These are phyloP conservation scores for Scyliorhinus canicula DNA, from an alignment of 2,797 vertebrate genomes.

Conservation along the genomic window DNA sequence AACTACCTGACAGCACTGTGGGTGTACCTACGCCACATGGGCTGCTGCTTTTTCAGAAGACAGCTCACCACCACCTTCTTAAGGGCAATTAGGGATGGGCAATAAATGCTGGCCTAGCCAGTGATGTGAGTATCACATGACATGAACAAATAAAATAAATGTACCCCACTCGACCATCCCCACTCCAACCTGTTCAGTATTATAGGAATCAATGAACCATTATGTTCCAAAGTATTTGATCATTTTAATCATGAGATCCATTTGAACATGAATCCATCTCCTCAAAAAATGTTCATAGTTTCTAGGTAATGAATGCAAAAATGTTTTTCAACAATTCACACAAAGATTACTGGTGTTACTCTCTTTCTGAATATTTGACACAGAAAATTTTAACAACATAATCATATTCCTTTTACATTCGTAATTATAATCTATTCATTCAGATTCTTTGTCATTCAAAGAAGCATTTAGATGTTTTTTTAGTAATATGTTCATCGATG, in stretches of 20 bases:
- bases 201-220: not conserved
- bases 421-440: not conserved
- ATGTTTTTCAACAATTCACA: constrained; percentile 5
- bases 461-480: not conserved
- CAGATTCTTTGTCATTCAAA: not conserved
- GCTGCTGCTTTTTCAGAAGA: too few relatives aligned
- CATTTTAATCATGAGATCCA: not conserved
- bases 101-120: too few relatives aligned
- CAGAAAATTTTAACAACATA: not conserved
- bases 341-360: not conserved
- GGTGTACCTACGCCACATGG: too few relatives aligned
- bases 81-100: too few relatives aligned
- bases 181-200: not conserved
- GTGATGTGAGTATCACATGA: too few relatives aligned
- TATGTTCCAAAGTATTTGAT: not conserved
- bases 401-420: not conserved
- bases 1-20: too few relatives aligned
- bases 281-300: not conserved
- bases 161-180: not conserved
- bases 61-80: too few relatives aligned
- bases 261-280: not conserved
- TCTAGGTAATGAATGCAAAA: not conserved
- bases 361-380: not conserved
- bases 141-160: not conserved
- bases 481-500: not conserved